Percentiles rank a stretch among this genome's conserved stretches.
These are phyloP conservation scores for Macrosteles quadrilineatus DNA, from an alignment of 1,140 invertebrate genomes.

Conservation along the genomic window DNA sequence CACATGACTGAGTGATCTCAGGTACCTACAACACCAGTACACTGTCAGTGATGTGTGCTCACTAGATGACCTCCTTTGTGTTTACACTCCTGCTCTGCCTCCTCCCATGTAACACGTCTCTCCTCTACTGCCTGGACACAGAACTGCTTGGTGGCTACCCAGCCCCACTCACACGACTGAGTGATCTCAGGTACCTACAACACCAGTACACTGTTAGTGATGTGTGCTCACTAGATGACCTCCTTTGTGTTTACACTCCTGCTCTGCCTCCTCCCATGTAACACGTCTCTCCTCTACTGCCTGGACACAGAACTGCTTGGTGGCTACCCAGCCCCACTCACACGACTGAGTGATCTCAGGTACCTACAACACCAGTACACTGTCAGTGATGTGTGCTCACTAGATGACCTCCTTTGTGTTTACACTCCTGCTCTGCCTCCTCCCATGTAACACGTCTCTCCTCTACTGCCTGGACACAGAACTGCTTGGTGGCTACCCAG, in stretches of 20 bases:
- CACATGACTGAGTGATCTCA: slow-evolving; percentile 59
- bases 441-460: slow-evolving; percentile 59
- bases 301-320: slow-evolving; percentile 62
- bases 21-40: slow-evolving; percentile 48
- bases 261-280: slow-evolving; percentile 65
- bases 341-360: slow-evolving; percentile 59
- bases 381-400: too few relatives aligned
- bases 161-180: slow-evolving; percentile 63
- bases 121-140: slow-evolving; percentile 63
- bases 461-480: slow-evolving; percentile 63
- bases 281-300: slow-evolving; percentile 56
- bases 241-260: too few relatives aligned
- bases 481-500: slow-evolving; percentile 61
- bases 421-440: slow-evolving; percentile 66
- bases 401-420: too few relatives aligned
- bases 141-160: slow-evolving; percentile 61
- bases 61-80: too few relatives aligned
- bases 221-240: too few relatives aligned
- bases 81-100: slow-evolving; percentile 68
- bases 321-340: slow-evolving; percentile 64
- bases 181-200: slow-evolving; percentile 53
- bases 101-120: slow-evolving; percentile 58
- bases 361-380: too few relatives aligned
- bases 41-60: too few relatives aligned
- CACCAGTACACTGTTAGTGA: too few relatives aligned